Evolutionary conservation across 2,113 vertebrate genomes (phyloP).

Genomic region (Xenopus tropicalis): UCB_Xtro_10.0 CM004446.2:124534001-124534500

Average conservation of each 20-base stretch:
- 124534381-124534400: neutral
- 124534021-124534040: too few relatives aligned
- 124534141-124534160: neutral
- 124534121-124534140: too few relatives aligned
- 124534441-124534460: too few relatives aligned
- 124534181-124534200: conserved; percentile 4
- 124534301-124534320: neutral
- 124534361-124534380: conserved; percentile 7
- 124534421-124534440: conserved; percentile 3
- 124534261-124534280: conserved; percentile 3
- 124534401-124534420: conserved; percentile 7
- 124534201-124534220: neutral
- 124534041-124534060: too few relatives aligned
- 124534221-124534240: conserved; percentile 1
- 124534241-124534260: conserved; percentile 2
- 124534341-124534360: neutral
- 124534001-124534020: too few relatives aligned
- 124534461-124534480: too few relatives aligned
- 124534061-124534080: too few relatives aligned
- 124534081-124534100: too few relatives aligned
- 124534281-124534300: conserved; percentile 12
- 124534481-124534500: too few relatives aligned
- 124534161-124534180: neutral
- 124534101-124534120: too few relatives aligned
- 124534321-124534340: conserved; percentile 1